These are phyloP conservation scores for Plecotus auritus DNA, from an alignment of 2,113 vertebrate genomes.

Conservation along the genomic window DNA sequence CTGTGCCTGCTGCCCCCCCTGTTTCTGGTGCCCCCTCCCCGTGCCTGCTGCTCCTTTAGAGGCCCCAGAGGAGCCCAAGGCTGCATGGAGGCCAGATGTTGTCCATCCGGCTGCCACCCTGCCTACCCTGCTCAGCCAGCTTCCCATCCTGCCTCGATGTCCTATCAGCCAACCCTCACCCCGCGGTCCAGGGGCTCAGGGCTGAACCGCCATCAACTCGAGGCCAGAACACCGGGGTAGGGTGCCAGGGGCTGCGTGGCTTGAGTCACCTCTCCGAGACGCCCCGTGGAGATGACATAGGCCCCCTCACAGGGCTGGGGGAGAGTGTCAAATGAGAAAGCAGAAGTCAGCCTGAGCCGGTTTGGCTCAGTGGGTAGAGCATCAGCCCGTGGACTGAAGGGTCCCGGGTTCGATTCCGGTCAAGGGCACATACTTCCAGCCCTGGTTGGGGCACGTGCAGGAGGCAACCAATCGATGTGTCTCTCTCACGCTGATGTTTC, in stretches of 20 bases:
- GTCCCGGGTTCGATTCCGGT: too few species aligned
- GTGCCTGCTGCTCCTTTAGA: neutral
- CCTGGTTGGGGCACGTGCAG: too few species aligned
- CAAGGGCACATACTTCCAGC: too few species aligned
- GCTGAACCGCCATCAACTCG: fast-evolving
- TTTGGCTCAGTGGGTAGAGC: too few species aligned
- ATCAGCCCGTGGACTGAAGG: too few species aligned
- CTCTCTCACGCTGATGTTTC: too few species aligned
- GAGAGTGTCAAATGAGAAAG: neutral
- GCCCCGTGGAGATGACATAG: too few species aligned
- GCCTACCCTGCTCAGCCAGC: neutral
- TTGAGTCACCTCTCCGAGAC: neutral
- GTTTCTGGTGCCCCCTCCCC: too few species aligned
- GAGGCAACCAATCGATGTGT: too few species aligned
- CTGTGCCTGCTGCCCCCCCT: too few species aligned
- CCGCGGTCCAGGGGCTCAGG: neutral
- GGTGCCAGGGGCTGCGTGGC: neutral
- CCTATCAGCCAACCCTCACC: neutral
- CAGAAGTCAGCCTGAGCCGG: too few species aligned
- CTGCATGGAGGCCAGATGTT: fast-evolving
- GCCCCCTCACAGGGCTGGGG: neutral
- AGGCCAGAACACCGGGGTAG: neutral
- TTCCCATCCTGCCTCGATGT: fast-evolving
- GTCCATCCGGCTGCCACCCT: neutral
- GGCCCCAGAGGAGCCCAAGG: neutral